phyloP scores from a whole-genome alignment of 2,113 vertebrate genomes.

The Dinomys branickii region DNA sequence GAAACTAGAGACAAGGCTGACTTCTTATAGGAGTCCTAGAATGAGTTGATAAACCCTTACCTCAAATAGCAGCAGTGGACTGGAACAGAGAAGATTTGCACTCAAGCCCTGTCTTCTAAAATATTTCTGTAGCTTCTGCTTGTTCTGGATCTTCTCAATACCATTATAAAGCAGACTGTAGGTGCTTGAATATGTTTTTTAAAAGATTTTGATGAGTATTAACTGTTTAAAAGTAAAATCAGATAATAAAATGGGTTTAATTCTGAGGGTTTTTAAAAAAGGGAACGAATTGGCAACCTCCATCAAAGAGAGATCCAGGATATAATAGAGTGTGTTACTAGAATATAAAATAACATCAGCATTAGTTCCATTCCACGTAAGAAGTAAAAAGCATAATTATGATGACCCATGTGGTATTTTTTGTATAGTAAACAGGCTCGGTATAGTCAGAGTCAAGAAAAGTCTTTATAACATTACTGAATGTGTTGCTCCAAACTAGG shows the following conservation, averaged over 20 bases:
- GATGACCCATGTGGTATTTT: background rate
- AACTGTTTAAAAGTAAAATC: conserved; percentile 28
- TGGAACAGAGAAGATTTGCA: background rate
- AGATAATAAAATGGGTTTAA: conserved; percentile 11
- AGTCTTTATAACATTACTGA: background rate
- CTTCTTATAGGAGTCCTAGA: background rate
- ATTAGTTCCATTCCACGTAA: background rate
- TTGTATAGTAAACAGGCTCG: background rate
- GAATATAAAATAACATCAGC: background rate
- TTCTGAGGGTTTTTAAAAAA: conserved; percentile 26
- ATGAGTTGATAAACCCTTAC: background rate
- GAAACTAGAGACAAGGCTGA: background rate
- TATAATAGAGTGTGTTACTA: background rate
- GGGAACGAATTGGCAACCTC: background rate
- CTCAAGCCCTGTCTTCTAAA: background rate
- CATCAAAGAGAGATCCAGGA: background rate
- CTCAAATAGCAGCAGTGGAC: background rate
- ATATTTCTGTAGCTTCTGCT: background rate
- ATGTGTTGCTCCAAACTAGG: background rate
- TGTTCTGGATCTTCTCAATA: background rate
- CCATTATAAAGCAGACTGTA: background rate
- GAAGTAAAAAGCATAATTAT: background rate
- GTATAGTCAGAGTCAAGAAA: background rate
- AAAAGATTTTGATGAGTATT: background rate
- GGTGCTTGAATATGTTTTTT: background rate